A percentile compares a stretch with the other conserved stretches of the same genome.
These are phyloP conservation scores for Loriculus beryllinus DNA, from an alignment of 2,797 vertebrate species.

Conservation along the genomic window DNA sequence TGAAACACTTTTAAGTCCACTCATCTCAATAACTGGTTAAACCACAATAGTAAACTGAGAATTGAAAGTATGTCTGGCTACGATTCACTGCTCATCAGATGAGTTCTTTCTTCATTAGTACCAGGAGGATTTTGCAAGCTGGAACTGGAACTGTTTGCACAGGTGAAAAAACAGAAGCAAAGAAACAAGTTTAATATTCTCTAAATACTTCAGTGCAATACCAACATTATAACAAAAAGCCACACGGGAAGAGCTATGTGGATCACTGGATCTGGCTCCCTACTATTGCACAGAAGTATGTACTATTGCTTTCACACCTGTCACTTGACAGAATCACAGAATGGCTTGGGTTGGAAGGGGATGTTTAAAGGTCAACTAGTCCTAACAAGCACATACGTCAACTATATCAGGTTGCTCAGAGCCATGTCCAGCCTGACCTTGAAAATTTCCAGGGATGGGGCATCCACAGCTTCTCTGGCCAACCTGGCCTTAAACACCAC, in stretches of 20 bases:
- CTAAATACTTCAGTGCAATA: not conserved
- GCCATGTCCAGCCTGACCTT: not conserved
- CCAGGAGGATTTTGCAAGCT: constrained; percentile 4
- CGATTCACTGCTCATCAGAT: constrained; percentile 52
- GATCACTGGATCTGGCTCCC: not conserved
- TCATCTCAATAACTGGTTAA: not conserved
- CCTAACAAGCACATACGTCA: not conserved
- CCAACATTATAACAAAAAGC: not conserved
- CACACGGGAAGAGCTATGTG: not conserved
- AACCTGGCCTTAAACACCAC: no score
- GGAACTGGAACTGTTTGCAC: constrained; percentile 58
- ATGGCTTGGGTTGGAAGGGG: not conserved
- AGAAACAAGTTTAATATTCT: not conserved
- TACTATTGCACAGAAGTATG: not conserved
- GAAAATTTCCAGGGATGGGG: not conserved
- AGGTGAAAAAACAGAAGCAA: not conserved
- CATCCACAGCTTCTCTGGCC: not conserved
- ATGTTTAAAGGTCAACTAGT: not conserved
- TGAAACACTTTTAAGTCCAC: not conserved
- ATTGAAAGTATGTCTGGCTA: not conserved
- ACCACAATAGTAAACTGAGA: not conserved
- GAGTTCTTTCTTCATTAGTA: constrained; percentile 61
- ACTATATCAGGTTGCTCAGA: not conserved
- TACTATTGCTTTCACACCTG: not conserved
- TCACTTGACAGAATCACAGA: not conserved